Base-by-base conservation (phyloP, 2,113 vertebrate species). In the Myiagra hebetior region DNA sequence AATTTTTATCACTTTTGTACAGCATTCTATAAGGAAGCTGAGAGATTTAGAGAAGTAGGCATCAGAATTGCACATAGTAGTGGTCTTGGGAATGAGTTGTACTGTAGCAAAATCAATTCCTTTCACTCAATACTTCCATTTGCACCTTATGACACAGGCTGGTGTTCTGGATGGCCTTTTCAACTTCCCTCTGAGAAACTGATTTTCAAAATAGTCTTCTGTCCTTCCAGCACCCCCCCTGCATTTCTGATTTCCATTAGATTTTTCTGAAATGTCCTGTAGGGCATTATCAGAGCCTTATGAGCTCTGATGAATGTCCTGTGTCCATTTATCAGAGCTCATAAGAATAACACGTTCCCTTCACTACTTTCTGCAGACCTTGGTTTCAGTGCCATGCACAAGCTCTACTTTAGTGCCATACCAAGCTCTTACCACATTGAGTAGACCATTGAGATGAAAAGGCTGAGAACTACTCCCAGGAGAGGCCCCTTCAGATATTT, bases 101-200 rank as follows among this genome's bases (percentile, higher is more conserved):
- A 69, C 31, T 50, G 75, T 4, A 57, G 59, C 33, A 95, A 92
- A 92, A 95, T 92, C 63, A 84, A 93, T 95, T 78, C 69, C 47
- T 82, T 93, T 74, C 94, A 81, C 63, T 93, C 92, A 63, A 31
- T 93, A 81, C 92, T 92, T 85, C 41, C 62, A 91, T 95, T 95
- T 78, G 28, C 86, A 72, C 69, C 56, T 83, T 75, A 50, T 53
- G 20, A 14, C 37, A 47, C 62, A 64, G 59, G n/a, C 56, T 47
- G 16, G 7, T 91, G 39, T 49, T 82, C 76, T 85, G 80, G 35
- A 53, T 1, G 5, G 49, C n/a, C 27, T 81, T 69, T 60, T 70
- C 1, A 18, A 55, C 72, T 93, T 94, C 50, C 60, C 41, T 24
- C 68, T 70, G 68, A 90, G 72, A 91, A 92, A 77, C 31, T 4